These are phyloP conservation scores for Drosophila kikkawai DNA, from an alignment of 1,140 invertebrate genomes.

Conservation along the genomic window DNA sequence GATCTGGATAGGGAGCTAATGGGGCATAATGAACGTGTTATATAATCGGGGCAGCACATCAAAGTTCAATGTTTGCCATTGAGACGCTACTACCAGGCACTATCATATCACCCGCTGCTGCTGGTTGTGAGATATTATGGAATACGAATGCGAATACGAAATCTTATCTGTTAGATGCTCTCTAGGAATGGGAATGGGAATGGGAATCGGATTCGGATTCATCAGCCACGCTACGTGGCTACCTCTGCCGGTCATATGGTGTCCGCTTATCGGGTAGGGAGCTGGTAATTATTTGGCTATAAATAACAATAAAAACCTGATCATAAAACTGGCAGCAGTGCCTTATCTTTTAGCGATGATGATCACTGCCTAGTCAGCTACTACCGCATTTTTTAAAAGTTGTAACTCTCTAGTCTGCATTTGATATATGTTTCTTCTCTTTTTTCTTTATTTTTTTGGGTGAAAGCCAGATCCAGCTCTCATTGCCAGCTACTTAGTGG, in stretches of 20 bases:
- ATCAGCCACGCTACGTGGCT: constrained; percentile 31
- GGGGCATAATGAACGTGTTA: constrained; percentile 43
- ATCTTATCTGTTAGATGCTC: constrained; percentile 47
- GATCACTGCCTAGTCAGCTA: constrained; percentile 15
- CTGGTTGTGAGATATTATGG: constrained; percentile 38
- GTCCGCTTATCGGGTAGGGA: constrained; percentile 50
- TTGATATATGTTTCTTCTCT: constrained; percentile 3
- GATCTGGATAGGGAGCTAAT: constrained; percentile 20
- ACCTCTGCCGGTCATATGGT: constrained; percentile 42
- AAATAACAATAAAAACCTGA: constrained; percentile 77
- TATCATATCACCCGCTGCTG: constrained; percentile 40
- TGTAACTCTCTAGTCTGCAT: constrained; percentile 8
- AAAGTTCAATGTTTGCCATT: constrained; percentile 56
- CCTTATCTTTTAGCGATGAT: constrained; percentile 31
- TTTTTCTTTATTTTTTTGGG: neutral
- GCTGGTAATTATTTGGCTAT: constrained; percentile 73
- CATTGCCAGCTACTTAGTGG: constrained; percentile 37
- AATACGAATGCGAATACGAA: constrained; percentile 32
- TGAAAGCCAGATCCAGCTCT: constrained; percentile 26
- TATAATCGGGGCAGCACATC: constrained; percentile 41
- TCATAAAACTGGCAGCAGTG: constrained; percentile 40
- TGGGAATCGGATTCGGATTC: constrained; percentile 27
- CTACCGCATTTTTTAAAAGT: neutral
- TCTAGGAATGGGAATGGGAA: constrained; percentile 8
- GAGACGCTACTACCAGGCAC: constrained; percentile 36